Base-by-base conservation (phyloP, 2,888 invertebrate species). In the Hartigia nigra region DNA sequence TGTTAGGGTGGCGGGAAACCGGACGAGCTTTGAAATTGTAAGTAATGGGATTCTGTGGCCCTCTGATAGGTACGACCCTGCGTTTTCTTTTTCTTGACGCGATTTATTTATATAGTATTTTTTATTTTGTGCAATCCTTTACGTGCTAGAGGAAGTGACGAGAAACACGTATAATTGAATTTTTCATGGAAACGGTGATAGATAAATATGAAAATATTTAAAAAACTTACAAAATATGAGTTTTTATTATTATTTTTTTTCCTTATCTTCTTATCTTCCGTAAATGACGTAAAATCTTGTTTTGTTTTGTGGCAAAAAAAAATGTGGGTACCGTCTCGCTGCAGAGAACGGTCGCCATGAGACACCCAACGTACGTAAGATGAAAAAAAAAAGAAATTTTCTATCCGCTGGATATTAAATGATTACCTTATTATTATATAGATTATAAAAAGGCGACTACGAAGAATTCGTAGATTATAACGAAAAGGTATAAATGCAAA, bases 331-430 rank as follows among this genome's bases (percentile, higher is more conserved):
- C 23, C 55, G 55, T 72, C 72, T 12, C 34, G 75, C 77, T 76
- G 81, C 76, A 80, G 82, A 82, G 86, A 87, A 86, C 85, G 88
- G 87, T 88, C 83, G 85, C 83, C 84, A 82, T 78, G 80, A 79
- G 83, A 82, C 80, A 80, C 31, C 79, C 84, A 79, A 81, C 83
- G 82, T 85, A 87, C 85, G 84, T 87, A 84, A 86, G 76, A 76
- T 72, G 76, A 79, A 75, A 77, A 77, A 78, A 80, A 77, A 75
- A 77, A 70, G 78, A 83, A 83, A 80, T 82, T 86, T 85, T 86
- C 80, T 85, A 85, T 82, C 79, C 81, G 77, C 77, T 81, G 80
- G 81, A 80, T 82, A 80, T 82, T 84, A 81, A 79, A 82, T 75
- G 81, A 81, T 83, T 84, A 84, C 84, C 78, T 83, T 79, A 82